A percentile compares a stretch with the other conserved stretches of the same genome.
Conservation (phyloP, 2,113 vertebrate genomes). For the Mixornis gularis region DNA sequence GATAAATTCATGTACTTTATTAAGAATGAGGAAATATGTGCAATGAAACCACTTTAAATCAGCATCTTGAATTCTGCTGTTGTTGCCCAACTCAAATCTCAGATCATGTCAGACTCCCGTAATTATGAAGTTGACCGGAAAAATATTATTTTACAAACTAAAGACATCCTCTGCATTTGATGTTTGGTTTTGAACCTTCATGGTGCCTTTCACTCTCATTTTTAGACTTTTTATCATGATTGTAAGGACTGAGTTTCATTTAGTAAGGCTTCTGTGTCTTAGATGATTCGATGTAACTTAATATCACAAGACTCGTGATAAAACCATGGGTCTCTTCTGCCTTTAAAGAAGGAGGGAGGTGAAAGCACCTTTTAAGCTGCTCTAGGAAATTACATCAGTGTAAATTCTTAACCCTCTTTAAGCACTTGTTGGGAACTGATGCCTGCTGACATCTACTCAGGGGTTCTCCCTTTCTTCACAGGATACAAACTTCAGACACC, state of each 20-base stretch:
- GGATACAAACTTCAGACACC: not conserved
- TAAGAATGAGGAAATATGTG: not conserved
- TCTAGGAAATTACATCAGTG: not conserved
- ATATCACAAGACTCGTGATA: fast-evolving
- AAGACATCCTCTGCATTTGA: not conserved
- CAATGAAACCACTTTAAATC: not conserved
- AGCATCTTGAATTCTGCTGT: not conserved
- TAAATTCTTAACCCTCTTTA: not conserved
- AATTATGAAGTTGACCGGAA: not conserved
- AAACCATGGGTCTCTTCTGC: not conserved
- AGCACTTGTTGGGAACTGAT: not conserved
- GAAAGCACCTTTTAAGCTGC: not conserved
- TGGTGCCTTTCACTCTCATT: fast-evolving
- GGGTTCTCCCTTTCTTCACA: not conserved
- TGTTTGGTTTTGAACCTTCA: not conserved
- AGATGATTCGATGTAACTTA: not conserved
- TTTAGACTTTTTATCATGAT: not conserved
- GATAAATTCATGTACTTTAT: not conserved
- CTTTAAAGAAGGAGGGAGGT: not conserved
- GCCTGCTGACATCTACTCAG: not conserved
- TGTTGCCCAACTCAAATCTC: not conserved
- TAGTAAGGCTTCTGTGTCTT: not conserved
- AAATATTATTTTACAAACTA: not conserved
- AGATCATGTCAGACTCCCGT: not conserved
- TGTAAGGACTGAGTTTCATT: not conserved